phyloP scores from a whole-genome alignment of 2,113 vertebrate species.

The Australoheros scitulus region DNA sequence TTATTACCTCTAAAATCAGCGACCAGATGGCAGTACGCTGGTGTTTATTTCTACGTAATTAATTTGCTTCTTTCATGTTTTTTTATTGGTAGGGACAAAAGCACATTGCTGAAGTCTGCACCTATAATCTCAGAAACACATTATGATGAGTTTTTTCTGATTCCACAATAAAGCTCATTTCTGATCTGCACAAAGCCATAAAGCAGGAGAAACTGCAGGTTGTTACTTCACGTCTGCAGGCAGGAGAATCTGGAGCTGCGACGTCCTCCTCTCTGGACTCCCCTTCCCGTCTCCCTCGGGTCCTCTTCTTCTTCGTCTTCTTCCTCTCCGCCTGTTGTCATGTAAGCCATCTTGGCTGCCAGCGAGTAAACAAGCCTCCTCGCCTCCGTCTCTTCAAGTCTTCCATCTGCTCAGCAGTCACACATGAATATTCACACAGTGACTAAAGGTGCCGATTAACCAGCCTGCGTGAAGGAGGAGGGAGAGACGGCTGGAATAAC shows the following conservation, averaged over 20 bases:
- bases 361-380: not conserved
- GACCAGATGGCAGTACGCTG: not conserved
- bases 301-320: not conserved
- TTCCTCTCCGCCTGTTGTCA: not conserved
- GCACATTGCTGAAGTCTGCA: not conserved
- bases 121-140: not conserved
- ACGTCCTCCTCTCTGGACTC: not conserved
- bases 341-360: slow-evolving; percentile 7
- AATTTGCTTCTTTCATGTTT: not conserved
- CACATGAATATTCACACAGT: slow-evolving; percentile 26
- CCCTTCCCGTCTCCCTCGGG: not conserved
- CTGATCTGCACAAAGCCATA: not conserved
- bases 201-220: not conserved
- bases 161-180: not conserved
- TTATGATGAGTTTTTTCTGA: too few relatives aligned
- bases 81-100: not conserved
- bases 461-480: not conserved
- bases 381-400: not conserved
- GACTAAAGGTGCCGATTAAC: not conserved
- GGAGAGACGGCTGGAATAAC: not conserved
- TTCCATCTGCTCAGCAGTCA: slow-evolving; percentile 6
- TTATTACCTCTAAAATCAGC: not conserved
- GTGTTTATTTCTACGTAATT: not conserved
- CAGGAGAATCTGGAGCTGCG: not conserved
- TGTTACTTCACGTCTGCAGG: not conserved